phyloP scores from a whole-genome alignment of 2,113 vertebrate species.

The Phyllostomus hastatus region DNA sequence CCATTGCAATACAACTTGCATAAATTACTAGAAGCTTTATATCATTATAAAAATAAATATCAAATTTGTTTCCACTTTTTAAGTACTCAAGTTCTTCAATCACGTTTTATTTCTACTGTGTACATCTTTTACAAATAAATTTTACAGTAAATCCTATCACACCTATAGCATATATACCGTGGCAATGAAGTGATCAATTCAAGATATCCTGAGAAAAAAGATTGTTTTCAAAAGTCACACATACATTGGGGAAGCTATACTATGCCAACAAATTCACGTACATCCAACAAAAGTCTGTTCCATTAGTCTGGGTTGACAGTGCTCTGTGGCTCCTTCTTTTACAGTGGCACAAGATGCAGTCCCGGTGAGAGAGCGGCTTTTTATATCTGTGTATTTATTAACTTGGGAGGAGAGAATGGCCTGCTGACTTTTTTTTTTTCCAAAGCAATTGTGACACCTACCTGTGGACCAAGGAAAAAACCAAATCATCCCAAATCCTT shows the following conservation, averaged over 20 bases:
- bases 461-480: constrained; percentile 95
- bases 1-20: constrained; percentile 99
- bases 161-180: constrained; percentile 91
- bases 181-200: constrained; percentile 94
- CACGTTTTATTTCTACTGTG: constrained; percentile 88
- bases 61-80: constrained; percentile 98
- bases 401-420: constrained; percentile 85
- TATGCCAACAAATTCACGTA: constrained; percentile 87
- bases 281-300: constrained; percentile 80
- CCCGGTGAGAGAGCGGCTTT: constrained; percentile 85
- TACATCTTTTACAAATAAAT: constrained; percentile 90
- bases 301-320: constrained; percentile 83
- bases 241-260: constrained; percentile 88
- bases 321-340: constrained; percentile 84
- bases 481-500: constrained; percentile 83
- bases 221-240: constrained; percentile 91
- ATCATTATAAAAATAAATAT: constrained; percentile 99
- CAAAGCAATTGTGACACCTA: constrained; percentile 99
- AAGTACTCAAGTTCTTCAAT: constrained; percentile 93
- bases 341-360: constrained; percentile 90
- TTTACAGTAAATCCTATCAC: constrained; percentile 91
- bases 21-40: constrained; percentile 98
- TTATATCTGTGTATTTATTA: constrained; percentile 79
- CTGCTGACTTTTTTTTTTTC: constrained; percentile 84
- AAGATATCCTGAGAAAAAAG: constrained; percentile 97